A percentile compares a stretch with the other conserved stretches of the same genome.
Conservation (phyloP, 2,113 vertebrate genomes). For the Oryzias celebensis region DNA sequence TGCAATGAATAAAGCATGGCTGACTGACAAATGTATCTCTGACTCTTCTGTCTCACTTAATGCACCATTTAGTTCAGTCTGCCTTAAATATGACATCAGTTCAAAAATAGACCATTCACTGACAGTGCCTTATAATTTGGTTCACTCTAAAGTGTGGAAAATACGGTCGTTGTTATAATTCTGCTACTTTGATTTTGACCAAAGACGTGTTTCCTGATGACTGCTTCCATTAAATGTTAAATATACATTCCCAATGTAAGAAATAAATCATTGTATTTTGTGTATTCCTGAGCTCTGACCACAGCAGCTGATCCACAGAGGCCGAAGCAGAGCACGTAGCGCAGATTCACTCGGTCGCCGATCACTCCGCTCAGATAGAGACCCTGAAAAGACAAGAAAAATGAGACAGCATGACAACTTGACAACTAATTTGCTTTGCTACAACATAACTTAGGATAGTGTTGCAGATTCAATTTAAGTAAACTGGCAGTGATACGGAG, state of each 20-base stretch:
- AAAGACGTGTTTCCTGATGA: not conserved
- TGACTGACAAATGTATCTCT: constrained; percentile 18
- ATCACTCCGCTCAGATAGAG: constrained; percentile 91
- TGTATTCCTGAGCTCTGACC: constrained; percentile 74
- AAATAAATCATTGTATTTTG: not conserved
- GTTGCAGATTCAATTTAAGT: no score
- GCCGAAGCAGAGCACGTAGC: constrained; percentile 90
- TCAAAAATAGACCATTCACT: no score
- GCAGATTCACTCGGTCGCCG: constrained; percentile 90
- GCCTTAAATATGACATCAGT: no score
- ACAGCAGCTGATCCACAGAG: constrained; percentile 92
- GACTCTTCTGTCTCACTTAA: no score
- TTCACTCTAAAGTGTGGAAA: no score
- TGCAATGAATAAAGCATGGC: constrained; percentile 69
- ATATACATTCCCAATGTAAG: not conserved
- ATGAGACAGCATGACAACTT: not conserved
- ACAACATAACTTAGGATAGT: not conserved
- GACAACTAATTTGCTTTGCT: not conserved
- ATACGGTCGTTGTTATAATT: not conserved
- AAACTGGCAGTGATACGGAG: no score
- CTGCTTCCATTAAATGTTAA: not conserved
- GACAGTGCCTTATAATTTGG: no score
- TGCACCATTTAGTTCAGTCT: no score
- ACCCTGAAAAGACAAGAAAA: constrained; percentile 72
- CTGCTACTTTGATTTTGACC: not conserved